Percentiles rank a stretch among this genome's conserved stretches.
Evolutionary conservation across 1,140 invertebrate species (phyloP).

Genomic region (Venturia canescens): DNA sequence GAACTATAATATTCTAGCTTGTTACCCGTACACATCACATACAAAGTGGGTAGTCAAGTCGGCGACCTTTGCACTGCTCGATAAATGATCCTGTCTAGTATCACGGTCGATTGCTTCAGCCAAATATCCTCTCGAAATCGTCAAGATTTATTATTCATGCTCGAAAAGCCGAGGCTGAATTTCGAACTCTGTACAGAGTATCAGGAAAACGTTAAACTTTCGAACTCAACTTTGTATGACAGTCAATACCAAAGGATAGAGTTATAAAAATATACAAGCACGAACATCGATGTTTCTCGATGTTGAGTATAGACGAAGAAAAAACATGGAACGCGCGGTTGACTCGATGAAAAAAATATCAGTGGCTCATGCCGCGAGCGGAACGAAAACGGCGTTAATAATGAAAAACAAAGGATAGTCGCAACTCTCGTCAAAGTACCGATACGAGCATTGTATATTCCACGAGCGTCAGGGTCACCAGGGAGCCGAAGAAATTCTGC

Average conservation of each 20-base stretch:
- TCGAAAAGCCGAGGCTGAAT: neutral
- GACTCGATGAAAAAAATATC: neutral
- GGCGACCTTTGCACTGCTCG: neutral
- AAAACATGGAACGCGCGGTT: neutral
- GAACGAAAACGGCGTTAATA: neutral
- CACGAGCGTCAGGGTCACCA: conserved; percentile 10
- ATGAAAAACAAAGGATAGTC: neutral
- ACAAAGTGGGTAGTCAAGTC: neutral
- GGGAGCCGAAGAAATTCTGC: neutral
- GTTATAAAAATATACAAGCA: conserved; percentile 9
- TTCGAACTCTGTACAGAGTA: neutral
- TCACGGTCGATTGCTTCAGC: neutral
- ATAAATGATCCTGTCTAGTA: neutral
- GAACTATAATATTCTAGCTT: neutral
- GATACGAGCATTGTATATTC: neutral
- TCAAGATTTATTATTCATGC: conserved; percentile 4
- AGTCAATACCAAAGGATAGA: neutral
- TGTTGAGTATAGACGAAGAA: neutral
- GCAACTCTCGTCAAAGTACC: neutral
- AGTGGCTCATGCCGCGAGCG: neutral
- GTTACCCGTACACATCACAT: neutral
- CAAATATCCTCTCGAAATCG: neutral
- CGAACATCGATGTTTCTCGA: neutral
- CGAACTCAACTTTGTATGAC: neutral
- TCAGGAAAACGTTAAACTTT: neutral